Percentiles rank a stretch among this genome's conserved stretches.
These are phyloP conservation scores for Geotrypetes seraphini DNA, from an alignment of 2,797 vertebrate species.

Conservation along the genomic window DNA sequence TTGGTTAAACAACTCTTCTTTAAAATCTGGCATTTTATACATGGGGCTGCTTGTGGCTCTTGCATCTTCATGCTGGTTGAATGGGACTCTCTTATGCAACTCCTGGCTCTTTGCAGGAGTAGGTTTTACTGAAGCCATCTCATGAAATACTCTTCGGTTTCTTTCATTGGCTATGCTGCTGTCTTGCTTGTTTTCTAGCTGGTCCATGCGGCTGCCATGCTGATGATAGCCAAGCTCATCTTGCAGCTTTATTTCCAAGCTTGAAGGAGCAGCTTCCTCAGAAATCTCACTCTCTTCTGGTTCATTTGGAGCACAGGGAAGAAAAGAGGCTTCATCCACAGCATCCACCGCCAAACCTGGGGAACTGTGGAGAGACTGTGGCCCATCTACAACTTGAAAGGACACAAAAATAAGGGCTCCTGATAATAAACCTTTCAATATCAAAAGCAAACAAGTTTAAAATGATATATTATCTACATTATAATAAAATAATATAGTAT, in stretches of 20 bases:
- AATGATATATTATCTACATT: too few species aligned
- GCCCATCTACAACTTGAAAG: slow-evolving; percentile 54
- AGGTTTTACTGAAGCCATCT: slow-evolving; percentile 21
- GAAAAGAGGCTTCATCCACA: slow-evolving; percentile 55
- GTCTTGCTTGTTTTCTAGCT: slow-evolving; percentile 1
- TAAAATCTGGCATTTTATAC: too few species aligned
- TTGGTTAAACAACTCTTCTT: too few species aligned
- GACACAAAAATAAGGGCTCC: background rate
- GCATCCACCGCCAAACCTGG: slow-evolving; percentile 46
- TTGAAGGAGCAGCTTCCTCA: slow-evolving; percentile 3
- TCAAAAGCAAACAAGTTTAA: too few species aligned
- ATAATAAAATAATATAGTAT: too few species aligned
- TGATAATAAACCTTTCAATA: too few species aligned
- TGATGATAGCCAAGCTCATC: slow-evolving; percentile 75
- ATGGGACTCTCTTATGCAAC: background rate
- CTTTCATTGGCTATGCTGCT: slow-evolving; percentile 16
- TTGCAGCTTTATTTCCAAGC: slow-evolving; percentile 70
- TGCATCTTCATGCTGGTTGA: too few species aligned
- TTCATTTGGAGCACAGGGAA: slow-evolving; percentile 10
- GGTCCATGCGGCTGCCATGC: slow-evolving; percentile 52
- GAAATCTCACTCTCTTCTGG: slow-evolving; percentile 37
- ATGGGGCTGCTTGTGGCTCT: slow-evolving; percentile 3
- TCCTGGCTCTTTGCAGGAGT: background rate
- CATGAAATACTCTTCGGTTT: slow-evolving; percentile 31
- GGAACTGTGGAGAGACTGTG: slow-evolving; percentile 70